Evolutionary conservation across 2,113 vertebrate species (phyloP).

Genomic region (Gracilinanus agilis): DNA sequence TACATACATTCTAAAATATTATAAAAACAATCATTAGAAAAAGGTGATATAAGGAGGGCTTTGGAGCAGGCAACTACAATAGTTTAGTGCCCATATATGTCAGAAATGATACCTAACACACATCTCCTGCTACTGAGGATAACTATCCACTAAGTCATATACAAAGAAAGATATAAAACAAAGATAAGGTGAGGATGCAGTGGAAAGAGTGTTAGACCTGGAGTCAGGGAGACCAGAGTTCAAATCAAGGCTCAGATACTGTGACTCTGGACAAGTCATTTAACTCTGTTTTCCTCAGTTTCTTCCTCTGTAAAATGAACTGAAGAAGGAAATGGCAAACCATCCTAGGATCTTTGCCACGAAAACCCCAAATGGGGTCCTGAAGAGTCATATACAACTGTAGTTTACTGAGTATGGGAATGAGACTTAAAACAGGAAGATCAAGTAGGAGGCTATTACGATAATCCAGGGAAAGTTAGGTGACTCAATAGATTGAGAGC

Average conservation of each 20-base stretch:
- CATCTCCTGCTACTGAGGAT: neutral
- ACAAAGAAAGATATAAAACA: neutral
- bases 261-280: too few relatives aligned
- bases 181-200: neutral
- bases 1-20: neutral
- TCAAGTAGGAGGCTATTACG: neutral
- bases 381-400: too few relatives aligned
- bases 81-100: too few relatives aligned
- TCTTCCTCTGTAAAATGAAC: too few relatives aligned
- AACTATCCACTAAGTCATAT: neutral
- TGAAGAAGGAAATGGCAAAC: too few relatives aligned
- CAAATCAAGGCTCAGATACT: too few relatives aligned
- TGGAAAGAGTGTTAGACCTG: too few relatives aligned
- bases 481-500: too few relatives aligned
- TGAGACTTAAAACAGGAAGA: neutral
- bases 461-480: neutral
- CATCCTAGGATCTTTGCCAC: too few relatives aligned
- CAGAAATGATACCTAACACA: neutral
- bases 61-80: neutral
- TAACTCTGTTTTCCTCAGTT: too few relatives aligned
- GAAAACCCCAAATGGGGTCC: too few relatives aligned
- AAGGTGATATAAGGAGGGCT: neutral
- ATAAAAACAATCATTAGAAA: neutral
- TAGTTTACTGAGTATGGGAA: neutral
- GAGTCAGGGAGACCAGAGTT: too few relatives aligned